phyloP scores from a whole-genome alignment of 2,888 invertebrate genomes.

The Papilio demoleus region DNA sequence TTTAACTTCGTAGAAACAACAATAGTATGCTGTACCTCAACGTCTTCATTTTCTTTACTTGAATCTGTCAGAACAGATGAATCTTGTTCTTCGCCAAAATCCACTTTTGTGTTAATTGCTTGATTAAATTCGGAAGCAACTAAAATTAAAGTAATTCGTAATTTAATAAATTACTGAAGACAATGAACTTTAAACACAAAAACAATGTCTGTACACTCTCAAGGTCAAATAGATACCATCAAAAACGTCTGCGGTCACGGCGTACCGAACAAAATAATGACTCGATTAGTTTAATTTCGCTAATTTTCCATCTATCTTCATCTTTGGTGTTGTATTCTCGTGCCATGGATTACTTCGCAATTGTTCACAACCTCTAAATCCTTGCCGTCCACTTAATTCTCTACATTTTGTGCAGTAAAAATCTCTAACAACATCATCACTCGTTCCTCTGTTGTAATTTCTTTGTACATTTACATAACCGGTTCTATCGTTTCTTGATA shows the following conservation, averaged over 20 bases:
- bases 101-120: too few relatives aligned
- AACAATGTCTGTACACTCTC: slow-evolving; percentile 48
- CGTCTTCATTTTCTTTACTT: too few relatives aligned
- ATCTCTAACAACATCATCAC: slow-evolving; percentile 68
- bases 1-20: too few relatives aligned
- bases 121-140: too few relatives aligned
- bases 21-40: too few relatives aligned
- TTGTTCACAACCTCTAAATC: slow-evolving; percentile 55
- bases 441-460: slow-evolving; percentile 63
- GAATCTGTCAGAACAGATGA: too few relatives aligned
- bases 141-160: slow-evolving; percentile 1
- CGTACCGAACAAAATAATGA: slow-evolving; percentile 61
- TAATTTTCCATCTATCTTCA: slow-evolving; percentile 78
- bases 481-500: slow-evolving; percentile 55
- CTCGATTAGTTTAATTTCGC: slow-evolving; percentile 77
- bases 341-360: slow-evolving; percentile 57
- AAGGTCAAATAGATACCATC: slow-evolving; percentile 69
- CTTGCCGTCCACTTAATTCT: slow-evolving; percentile 56
- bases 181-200: slow-evolving; percentile 45
- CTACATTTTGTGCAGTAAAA: slow-evolving; percentile 76
- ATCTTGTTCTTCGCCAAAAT: too few relatives aligned
- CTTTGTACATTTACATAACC: slow-evolving; percentile 51
- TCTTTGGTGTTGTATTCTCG: slow-evolving; percentile 69
- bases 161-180: slow-evolving; percentile 12
- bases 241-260: slow-evolving; percentile 56